Percentiles rank a stretch among this genome's conserved stretches.
Conservation (phyloP, 2,113 vertebrate genomes). For the Perognathus longimembris region DNA sequence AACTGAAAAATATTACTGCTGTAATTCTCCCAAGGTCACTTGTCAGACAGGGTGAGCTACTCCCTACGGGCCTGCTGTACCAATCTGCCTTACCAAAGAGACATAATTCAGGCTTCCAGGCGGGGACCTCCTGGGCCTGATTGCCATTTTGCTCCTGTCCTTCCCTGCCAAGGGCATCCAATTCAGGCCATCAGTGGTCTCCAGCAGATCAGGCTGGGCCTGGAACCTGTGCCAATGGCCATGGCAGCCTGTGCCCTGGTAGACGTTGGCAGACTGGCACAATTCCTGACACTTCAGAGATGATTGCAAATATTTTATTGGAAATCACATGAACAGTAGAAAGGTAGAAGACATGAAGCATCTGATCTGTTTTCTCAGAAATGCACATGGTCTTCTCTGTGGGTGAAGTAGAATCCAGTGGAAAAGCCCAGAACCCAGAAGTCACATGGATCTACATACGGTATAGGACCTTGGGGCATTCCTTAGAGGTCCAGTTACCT, state of each 20-base stretch:
- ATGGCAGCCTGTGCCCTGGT: neutral
- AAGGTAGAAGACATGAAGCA: neutral
- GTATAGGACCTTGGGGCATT: neutral
- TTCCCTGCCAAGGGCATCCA: neutral
- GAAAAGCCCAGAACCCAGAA: neutral
- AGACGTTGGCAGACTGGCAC: neutral
- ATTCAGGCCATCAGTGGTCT: neutral
- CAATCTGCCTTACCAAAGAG: slow-evolving; percentile 70
- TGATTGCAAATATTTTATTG: neutral
- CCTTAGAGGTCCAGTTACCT: neutral
- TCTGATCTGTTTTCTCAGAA: neutral
- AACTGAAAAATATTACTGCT: slow-evolving; percentile 70
- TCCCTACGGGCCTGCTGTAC: slow-evolving; percentile 58
- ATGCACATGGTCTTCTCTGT: accelerated
- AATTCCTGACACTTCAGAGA: neutral
- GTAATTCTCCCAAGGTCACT: slow-evolving; percentile 79
- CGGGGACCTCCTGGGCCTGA: slow-evolving; percentile 5
- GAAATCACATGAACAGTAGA: neutral
- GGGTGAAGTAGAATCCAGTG: neutral
- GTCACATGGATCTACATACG: neutral
- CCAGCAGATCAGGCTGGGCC: neutral
- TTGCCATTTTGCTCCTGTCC: slow-evolving; percentile 46
- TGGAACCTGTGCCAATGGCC: neutral
- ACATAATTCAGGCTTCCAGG: slow-evolving; percentile 34
- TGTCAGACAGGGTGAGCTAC: slow-evolving; percentile 73